Base-by-base conservation (phyloP, 2,888 invertebrate species). In the Lasioglossum vierecki region DNA sequence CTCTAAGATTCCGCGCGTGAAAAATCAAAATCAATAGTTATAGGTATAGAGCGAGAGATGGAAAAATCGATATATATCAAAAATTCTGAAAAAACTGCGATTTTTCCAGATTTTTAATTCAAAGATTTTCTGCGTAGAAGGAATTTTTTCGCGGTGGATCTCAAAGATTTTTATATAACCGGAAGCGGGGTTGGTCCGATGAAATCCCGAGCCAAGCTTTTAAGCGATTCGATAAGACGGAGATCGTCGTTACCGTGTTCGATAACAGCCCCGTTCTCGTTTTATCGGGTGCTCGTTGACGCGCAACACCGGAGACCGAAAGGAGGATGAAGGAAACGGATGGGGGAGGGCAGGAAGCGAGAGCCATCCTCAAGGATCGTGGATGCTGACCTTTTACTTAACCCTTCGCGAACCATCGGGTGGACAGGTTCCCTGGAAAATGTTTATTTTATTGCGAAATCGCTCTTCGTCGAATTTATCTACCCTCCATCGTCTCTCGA, bases 151-250 rank as follows among this genome's bases (percentile, higher is more conserved):
- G 11, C 0, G 63, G 2, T 8, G 18, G 2, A 3, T n/a, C 11
- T 4, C n/a, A 4, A 30, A 8, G 30, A 8, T 63, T 63, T 44
- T 30, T 35, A 18, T 26, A 15, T 30, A 63, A 30, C 30, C 30
- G 30, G 30, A 63, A 30, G 35, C 30, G 30, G 30, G 72, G 83
- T 79, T 88, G 86, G 90, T 89, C 88, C 85, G 81, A 87, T 73
- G 74, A 85, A 88, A 53, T 77, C 76, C 60, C 60, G 80, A 85
- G 84, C 46, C 80, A 81, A 79, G 76, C 82, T 80, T 86, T 86
- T 80, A 85, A 83, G 84, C 84, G 85, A 88, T 88, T 86, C 87
- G 88, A 89, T 88, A 90, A 90, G 86, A 84, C 85, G 76, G 35
- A 71, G 88, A 78, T 80, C 76, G 78, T 78, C 83, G 82, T 82